These are phyloP conservation scores for Melieria omissa DNA, from an alignment of 2,888 invertebrate genomes.

Conservation along the genomic window DNA sequence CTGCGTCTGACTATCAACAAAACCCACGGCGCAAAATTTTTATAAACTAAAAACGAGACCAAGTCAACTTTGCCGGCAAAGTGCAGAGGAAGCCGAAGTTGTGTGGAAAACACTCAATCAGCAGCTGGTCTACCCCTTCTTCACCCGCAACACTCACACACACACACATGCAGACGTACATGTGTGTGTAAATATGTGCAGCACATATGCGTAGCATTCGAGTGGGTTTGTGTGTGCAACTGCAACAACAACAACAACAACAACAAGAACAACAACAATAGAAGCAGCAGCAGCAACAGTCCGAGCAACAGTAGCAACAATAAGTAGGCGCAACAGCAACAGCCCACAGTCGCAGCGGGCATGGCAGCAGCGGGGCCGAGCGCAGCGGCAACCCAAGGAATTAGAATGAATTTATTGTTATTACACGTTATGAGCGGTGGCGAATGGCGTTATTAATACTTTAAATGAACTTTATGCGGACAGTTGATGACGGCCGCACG, in stretches of 20 bases:
- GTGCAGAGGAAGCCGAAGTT: background rate
- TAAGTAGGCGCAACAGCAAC: constrained; percentile 30
- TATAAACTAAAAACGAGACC: too few relatives aligned
- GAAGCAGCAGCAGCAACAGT: constrained; percentile 19
- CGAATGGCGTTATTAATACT: constrained; percentile 48
- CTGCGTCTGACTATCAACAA: too few relatives aligned
- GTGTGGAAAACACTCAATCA: constrained; percentile 5
- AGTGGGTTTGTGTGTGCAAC: background rate
- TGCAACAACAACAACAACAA: constrained; percentile 18
- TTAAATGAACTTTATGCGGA: constrained; percentile 53
- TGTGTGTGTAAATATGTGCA: constrained; percentile 11
- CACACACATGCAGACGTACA: constrained; percentile 15
- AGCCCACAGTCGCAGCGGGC: background rate
- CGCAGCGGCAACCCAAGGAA: background rate
- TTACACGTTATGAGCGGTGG: constrained; percentile 44
- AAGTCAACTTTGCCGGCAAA: too few relatives aligned
- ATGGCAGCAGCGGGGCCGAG: constrained; percentile 1
- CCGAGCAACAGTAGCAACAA: constrained; percentile 5
- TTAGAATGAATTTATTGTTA: constrained; percentile 35
- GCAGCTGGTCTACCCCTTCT: background rate
- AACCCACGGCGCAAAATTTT: too few relatives aligned
- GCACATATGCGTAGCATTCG: background rate
- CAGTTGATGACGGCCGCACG: constrained; percentile 56
- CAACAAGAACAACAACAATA: constrained; percentile 21
- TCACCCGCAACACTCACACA: constrained; percentile 8